These are phyloP conservation scores for Anolis sagrei DNA, from an alignment of 2,113 vertebrate species.

Conservation along the genomic window DNA sequence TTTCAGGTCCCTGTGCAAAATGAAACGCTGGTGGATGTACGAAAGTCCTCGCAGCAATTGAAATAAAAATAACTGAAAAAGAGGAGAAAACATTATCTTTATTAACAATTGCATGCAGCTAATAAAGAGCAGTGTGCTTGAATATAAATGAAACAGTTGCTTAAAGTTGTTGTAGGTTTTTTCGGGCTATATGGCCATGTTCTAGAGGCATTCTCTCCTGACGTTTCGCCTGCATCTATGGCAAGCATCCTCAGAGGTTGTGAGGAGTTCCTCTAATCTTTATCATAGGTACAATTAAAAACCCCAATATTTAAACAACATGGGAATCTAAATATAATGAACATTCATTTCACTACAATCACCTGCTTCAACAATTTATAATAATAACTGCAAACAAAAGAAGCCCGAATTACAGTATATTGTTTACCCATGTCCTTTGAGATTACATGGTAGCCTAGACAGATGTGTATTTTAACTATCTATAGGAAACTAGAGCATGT, in stretches of 20 bases:
- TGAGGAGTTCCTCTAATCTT: too few species aligned
- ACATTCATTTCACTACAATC: neutral
- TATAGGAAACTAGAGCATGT: constrained; percentile 60
- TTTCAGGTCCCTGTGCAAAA: constrained; percentile 97
- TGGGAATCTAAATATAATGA: constrained; percentile 5
- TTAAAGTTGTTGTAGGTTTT: too few species aligned
- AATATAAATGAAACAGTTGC: constrained; percentile 55
- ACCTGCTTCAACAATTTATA: constrained; percentile 52
- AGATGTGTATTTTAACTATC: constrained; percentile 71
- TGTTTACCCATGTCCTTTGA: constrained; percentile 62
- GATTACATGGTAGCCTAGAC: constrained; percentile 68
- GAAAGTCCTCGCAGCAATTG: constrained; percentile 95
- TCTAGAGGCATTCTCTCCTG: too few species aligned
- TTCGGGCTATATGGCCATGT: too few species aligned
- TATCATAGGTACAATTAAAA: constrained; percentile 23
- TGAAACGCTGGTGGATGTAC: constrained; percentile 97
- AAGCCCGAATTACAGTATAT: constrained; percentile 63
- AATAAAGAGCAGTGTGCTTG: constrained; percentile 57
- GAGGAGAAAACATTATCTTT: constrained; percentile 71
- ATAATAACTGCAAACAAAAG: constrained; percentile 55
- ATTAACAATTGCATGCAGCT: constrained; percentile 76
- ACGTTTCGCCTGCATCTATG: too few species aligned
- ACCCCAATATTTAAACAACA: constrained; percentile 52
- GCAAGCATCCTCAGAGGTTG: too few species aligned
- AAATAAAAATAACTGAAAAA: constrained; percentile 93